These are phyloP conservation scores for Oeneis ivallda DNA, from an alignment of 2,888 invertebrate species.

Conservation along the genomic window DNA sequence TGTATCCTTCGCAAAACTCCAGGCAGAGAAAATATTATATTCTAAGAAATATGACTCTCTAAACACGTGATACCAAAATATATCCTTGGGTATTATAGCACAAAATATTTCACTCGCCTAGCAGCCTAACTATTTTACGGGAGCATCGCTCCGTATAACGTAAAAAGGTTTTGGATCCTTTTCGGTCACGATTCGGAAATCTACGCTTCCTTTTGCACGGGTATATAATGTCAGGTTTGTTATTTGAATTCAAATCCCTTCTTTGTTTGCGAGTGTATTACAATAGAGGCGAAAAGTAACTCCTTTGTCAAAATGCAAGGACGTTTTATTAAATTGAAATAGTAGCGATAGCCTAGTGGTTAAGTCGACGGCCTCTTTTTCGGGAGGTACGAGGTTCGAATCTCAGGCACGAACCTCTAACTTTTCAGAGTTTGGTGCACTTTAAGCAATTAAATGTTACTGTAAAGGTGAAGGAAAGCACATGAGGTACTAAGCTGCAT, in stretches of 20 bases:
- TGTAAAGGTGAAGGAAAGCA: too few species aligned
- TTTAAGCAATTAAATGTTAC: too few species aligned
- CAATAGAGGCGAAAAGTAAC: too few species aligned
- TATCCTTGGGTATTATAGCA: conserved; percentile 10
- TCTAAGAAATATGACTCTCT: conserved; percentile 10
- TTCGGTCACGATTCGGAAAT: conserved; percentile 8
- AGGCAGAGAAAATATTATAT: conserved; percentile 4
- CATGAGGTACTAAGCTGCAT: too few species aligned
- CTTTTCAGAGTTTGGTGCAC: too few species aligned
- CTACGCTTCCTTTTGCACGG: conserved; percentile 1
- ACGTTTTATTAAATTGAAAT: too few species aligned
- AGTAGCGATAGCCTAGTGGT: too few species aligned
- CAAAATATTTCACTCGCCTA: conserved; percentile 7
- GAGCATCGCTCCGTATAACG: conserved; percentile 4
- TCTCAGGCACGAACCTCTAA: too few species aligned
- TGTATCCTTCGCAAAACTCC: neutral
- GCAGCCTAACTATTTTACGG: conserved; percentile 5
- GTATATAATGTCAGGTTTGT: conserved; percentile 7
- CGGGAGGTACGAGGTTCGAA: too few species aligned
- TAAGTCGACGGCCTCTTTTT: too few species aligned
- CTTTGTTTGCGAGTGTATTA: neutral
- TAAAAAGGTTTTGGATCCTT: conserved; percentile 12
- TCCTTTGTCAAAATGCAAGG: too few species aligned
- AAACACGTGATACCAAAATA: conserved; percentile 9
- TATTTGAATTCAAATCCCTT: conserved; percentile 8